Evolutionary conservation across 1,140 invertebrate genomes (phyloP).

Genomic region (Diorhabda sublineata): DNA sequence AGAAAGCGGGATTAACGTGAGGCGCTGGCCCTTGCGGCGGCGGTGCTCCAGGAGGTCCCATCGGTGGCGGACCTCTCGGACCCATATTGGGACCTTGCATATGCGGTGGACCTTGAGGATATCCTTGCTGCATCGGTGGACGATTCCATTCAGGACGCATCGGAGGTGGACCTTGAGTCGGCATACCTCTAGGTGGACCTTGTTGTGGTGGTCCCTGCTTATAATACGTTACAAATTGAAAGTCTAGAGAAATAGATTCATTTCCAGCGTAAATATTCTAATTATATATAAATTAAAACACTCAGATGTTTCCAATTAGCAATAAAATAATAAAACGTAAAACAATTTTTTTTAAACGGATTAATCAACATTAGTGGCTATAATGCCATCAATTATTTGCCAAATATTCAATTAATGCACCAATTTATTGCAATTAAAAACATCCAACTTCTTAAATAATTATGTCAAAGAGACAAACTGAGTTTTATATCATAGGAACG

Average conservation of each 20-base stretch:
- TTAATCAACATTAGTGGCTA: no score
- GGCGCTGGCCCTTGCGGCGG: slow-evolving; percentile 72
- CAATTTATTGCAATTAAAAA: no score
- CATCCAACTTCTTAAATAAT: no score
- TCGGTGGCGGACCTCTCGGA: slow-evolving; percentile 50
- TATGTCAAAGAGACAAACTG: no score
- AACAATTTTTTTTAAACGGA: no score
- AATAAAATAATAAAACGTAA: no score
- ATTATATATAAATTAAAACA: background rate
- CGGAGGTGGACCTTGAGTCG: slow-evolving; percentile 60
- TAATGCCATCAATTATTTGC: no score
- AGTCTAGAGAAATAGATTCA: slow-evolving; percentile 4
- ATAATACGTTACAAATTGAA: slow-evolving; percentile 15
- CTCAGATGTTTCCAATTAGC: no score
- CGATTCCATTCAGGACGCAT: slow-evolving; percentile 71
- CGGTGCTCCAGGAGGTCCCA: slow-evolving; percentile 55
- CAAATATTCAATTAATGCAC: no score
- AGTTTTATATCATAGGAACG: no score
- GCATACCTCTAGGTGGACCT: slow-evolving; percentile 58
- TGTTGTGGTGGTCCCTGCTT: slow-evolving; percentile 58
- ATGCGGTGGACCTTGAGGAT: slow-evolving; percentile 54
- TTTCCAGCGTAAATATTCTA: background rate
- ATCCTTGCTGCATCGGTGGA: slow-evolving; percentile 60
- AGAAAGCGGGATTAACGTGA: slow-evolving; percentile 95
- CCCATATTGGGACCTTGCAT: slow-evolving; percentile 67